Percentiles rank a stretch among this genome's conserved stretches.
These are phyloP conservation scores for Sialia sialis DNA, from an alignment of 2,113 vertebrate species.

Conservation along the genomic window DNA sequence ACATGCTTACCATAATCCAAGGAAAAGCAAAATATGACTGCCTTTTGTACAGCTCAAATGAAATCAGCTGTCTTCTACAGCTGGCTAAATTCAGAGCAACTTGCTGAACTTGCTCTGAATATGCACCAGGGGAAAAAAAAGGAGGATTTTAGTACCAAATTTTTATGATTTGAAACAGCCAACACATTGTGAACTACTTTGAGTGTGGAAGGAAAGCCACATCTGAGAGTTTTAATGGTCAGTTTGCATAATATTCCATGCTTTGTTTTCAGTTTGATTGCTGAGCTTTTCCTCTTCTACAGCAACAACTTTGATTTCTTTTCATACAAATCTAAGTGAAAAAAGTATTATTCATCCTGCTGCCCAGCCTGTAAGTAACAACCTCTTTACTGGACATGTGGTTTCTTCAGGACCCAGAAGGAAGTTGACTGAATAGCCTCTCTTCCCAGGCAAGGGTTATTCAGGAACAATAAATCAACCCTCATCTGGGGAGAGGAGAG, in stretches of 20 bases:
- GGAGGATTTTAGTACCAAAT: not conserved
- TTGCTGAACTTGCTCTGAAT: not conserved
- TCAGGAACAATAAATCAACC: not conserved
- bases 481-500: not conserved
- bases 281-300: not conserved
- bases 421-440: not conserved
- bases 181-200: not conserved
- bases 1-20: not conserved
- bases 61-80: not conserved
- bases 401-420: not conserved
- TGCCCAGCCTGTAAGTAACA: not conserved
- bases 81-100: slow-evolving; percentile 4
- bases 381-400: not conserved
- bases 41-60: not conserved
- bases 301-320: not conserved
- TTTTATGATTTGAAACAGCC: slow-evolving; percentile 21
- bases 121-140: not conserved
- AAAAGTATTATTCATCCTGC: not conserved
- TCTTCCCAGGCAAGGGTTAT: not conserved
- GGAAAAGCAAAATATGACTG: slow-evolving; percentile 17
- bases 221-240: slow-evolving; percentile 1
- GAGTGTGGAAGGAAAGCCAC: slow-evolving; percentile 16
- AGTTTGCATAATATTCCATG: slow-evolving; percentile 10
- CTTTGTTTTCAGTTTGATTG: not conserved
- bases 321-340: not conserved